A percentile compares a stretch with the other conserved stretches of the same genome.
Evolutionary conservation across 2,113 vertebrate species (phyloP).

Genomic region (Neoarius graeffei): DNA sequence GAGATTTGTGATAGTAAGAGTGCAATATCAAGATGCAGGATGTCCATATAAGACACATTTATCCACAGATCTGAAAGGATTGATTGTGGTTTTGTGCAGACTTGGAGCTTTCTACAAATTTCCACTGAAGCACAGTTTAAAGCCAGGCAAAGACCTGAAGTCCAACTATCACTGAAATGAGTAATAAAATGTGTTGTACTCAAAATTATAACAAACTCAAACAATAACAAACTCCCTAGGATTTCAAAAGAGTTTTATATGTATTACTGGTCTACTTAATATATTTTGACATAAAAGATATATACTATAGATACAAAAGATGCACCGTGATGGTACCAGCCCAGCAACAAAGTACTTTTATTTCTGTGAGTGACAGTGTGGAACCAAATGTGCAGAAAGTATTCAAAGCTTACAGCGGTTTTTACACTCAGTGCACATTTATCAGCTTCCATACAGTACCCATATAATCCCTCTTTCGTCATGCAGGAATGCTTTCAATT

Average conservation of each 20-base stretch:
- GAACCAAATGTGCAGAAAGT: background rate
- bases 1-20: background rate
- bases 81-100: background rate
- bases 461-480: background rate
- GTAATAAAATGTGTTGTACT: background rate
- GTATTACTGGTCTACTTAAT: background rate
- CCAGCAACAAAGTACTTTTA: background rate
- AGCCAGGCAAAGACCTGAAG: background rate
- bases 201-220: background rate
- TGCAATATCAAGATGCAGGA: background rate
- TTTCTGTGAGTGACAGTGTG: background rate
- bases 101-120: background rate
- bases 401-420: background rate
- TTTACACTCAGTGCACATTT: background rate
- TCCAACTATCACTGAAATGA: too few species aligned
- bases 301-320: background rate
- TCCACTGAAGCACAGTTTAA: background rate
- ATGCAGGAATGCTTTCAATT: background rate
- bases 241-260: background rate
- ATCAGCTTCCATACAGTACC: background rate
- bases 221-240: background rate
- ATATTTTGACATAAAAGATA: background rate
- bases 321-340: background rate
- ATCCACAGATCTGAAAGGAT: constrained; percentile 14
- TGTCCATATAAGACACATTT: constrained; percentile 13